Percentiles rank a stretch among this genome's conserved stretches.
These are phyloP conservation scores for Prionailurus viverrinus DNA, from an alignment of 2,113 vertebrate genomes.

Conservation along the genomic window DNA sequence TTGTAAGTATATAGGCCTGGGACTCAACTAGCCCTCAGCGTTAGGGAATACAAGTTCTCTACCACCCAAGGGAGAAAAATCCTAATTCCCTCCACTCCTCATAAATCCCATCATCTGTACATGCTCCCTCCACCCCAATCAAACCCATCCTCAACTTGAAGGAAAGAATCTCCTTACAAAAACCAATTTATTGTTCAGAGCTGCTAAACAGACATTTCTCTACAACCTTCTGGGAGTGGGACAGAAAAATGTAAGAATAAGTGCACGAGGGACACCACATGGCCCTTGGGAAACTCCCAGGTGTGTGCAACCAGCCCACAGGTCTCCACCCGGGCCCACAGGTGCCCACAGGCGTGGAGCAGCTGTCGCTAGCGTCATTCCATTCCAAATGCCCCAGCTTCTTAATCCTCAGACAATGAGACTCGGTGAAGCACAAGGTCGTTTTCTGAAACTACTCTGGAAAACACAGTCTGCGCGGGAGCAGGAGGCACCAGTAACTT, in stretches of 20 bases:
- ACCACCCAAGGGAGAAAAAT: neutral
- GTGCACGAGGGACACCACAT: neutral
- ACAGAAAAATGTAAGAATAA: neutral
- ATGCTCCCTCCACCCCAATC: neutral
- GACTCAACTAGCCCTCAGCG: neutral
- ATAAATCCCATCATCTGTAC: neutral
- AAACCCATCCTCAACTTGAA: neutral
- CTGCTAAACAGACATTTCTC: slow-evolving; percentile 2
- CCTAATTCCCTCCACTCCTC: neutral
- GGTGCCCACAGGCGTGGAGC: slow-evolving; percentile 46
- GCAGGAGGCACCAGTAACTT: neutral
- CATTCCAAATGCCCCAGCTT: slow-evolving; percentile 27
- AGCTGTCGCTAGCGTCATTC: slow-evolving; percentile 37
- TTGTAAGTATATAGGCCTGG: neutral
- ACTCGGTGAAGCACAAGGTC: neutral
- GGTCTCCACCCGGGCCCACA: neutral
- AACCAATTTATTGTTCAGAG: neutral
- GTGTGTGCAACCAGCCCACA: neutral
- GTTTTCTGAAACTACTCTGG: slow-evolving; percentile 59
- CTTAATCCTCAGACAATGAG: slow-evolving; percentile 49
- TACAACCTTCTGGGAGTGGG: slow-evolving; percentile 8
- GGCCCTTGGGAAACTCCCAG: slow-evolving; percentile 6
- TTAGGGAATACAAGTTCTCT: neutral
- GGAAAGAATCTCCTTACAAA: neutral
- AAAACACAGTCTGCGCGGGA: slow-evolving; percentile 59